Evolutionary conservation across 2,888 invertebrate genomes (phyloP), one percentile per base, ranked within the genome.

Genomic region (Orthosia gothica): DNA sequence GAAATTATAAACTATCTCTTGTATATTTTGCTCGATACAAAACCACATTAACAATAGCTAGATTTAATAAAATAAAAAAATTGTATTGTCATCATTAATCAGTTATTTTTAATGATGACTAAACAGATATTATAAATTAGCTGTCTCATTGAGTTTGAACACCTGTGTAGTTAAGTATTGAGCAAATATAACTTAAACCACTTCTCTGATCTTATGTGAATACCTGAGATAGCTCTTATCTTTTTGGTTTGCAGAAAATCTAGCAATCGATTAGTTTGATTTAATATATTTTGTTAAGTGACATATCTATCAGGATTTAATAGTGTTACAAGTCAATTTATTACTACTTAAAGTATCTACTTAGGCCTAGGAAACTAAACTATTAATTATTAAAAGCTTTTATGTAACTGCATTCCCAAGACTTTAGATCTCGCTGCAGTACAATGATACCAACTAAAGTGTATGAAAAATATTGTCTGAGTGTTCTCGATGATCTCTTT

Each of bases 181-280:
- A 23, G 18, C 16, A 55, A 68, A 64, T 81, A 58, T 54, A 23
- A 54, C 16, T 26, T 20, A 68, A 62, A 70, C 50, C 55, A 47
- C 40, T 70, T 2, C 20, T 23, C 13, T 57, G 55, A 61, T 50
- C 50, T 68, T 45, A 65, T 57, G 18, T 54, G 47, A 74, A 52
- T 81, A 32, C 4, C 11, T 70, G 32, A 76, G 50, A 67, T 55
- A 63, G 45, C 12, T 58, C 54, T 58, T 63, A 82, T 70, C 61
- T 70, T 32, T 59, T 15, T 40, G 49, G 57, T 54, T 76, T 76
- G 23, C 50, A 58, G 23, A 20, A 61, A 81, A 69, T 65, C 40
- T 76, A 40, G n/a, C 7, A 49, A 65, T 47, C 23, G 18, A 64
- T 47, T 64, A 16, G 18, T 49, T 45, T 32, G 18, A 40, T 52